Conservation (phyloP, 2,888 invertebrate genomes). For the Chymomyza caudatula region DNA sequence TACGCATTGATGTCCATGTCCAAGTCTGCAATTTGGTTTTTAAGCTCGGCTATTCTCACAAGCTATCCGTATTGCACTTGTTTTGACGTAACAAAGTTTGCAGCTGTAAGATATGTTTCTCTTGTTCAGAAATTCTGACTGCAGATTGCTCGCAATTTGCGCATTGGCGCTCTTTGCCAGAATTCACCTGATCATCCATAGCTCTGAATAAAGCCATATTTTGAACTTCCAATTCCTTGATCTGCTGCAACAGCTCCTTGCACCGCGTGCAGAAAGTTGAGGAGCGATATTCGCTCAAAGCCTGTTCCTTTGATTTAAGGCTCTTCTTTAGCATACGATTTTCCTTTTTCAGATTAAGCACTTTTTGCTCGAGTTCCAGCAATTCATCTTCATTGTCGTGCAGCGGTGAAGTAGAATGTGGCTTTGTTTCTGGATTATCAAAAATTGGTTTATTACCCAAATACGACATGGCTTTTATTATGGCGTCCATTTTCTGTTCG, state of each 20-base stretch:
- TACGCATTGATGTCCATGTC: not conserved
- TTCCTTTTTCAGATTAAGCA: conserved; percentile 74
- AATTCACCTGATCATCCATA: not conserved
- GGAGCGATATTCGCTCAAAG: conserved; percentile 29
- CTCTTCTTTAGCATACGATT: conserved; percentile 60
- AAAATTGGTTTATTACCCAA: conserved; percentile 4
- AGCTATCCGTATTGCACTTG: not conserved
- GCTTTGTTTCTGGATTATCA: not conserved
- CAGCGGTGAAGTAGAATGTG: not conserved
- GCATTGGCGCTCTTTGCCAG: not conserved
- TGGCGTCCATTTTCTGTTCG: conserved; percentile 42
- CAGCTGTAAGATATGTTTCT: conserved; percentile 8
- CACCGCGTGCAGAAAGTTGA: conserved; percentile 32
- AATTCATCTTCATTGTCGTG: conserved; percentile 56
- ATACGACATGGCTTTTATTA: conserved; percentile 30
- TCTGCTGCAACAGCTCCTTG: conserved; percentile 31
- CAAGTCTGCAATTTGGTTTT: not conserved
- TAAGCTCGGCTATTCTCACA: not conserved
- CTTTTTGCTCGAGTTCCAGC: conserved; percentile 74
- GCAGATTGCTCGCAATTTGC: too few species aligned
- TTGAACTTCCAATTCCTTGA: conserved; percentile 30
- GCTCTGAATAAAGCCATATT: conserved; percentile 20
- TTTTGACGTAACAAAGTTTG: not conserved
- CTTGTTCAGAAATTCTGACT: conserved; percentile 32
- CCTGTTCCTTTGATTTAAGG: conserved; percentile 38